These are phyloP conservation scores for Monarcha castaneiventris DNA, from an alignment of 2,113 vertebrate genomes.

Conservation along the genomic window DNA sequence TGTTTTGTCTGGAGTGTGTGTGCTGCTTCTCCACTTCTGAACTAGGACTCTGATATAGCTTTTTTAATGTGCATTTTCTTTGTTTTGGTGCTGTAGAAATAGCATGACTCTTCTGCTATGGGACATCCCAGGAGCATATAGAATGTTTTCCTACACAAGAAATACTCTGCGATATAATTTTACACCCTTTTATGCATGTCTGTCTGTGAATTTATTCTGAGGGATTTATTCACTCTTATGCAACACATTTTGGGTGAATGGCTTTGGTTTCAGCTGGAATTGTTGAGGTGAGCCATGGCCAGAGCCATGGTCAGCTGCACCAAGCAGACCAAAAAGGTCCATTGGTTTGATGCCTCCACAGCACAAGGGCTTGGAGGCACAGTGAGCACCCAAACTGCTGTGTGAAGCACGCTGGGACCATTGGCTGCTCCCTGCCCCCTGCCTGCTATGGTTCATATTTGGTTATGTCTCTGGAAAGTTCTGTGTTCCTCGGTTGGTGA, in stretches of 20 bases:
- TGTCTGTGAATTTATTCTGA: background rate
- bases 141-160: background rate
- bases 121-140: background rate
- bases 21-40: background rate
- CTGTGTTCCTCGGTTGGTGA: too few species aligned
- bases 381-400: too few species aligned
- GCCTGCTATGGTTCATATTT: too few species aligned
- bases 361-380: too few species aligned
- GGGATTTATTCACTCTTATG: background rate
- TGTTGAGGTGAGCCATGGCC: too few species aligned
- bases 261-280: background rate
- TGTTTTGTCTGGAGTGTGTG: background rate
- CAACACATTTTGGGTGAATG: background rate
- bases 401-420: too few species aligned
- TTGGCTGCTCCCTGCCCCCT: too few species aligned
- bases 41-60: background rate
- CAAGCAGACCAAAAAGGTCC: too few species aligned
- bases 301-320: too few species aligned
- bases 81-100: background rate
- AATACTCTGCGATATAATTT: background rate
- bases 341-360: too few species aligned
- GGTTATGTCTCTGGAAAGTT: too few species aligned
- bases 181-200: background rate
- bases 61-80: background rate
- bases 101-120: background rate